Base-by-base conservation (phyloP, 2,797 vertebrate species). In the Pelochelys cantorii region DNA sequence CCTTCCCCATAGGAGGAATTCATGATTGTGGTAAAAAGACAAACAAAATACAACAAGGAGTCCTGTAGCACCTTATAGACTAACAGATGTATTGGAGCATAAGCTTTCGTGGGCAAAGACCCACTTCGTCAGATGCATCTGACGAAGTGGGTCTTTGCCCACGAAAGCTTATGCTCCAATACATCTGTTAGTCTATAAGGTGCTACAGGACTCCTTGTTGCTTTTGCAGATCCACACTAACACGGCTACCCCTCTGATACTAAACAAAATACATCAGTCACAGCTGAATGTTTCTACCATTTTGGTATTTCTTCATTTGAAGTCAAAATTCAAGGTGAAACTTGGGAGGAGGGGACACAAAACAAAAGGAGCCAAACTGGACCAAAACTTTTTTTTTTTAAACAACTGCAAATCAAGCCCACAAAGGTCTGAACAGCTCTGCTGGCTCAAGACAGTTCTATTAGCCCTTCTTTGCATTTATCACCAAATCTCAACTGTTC, bases 251-350 rank as follows among this genome's bases (percentile, higher is more conserved):
- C 42, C 42, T 48, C 42, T 48, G 42, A 48, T 48, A 48, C 42
- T 48, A 7, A 48, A 48, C 0, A n/a, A 53, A 65, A 84, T 65
- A 10, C 4, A 14, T 20, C 82, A 3, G 65, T 84, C 90, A 90
- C 42, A 53, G 29, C 5, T 57, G 18, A 56, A 2, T 79, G 60
- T 81, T 37, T 81, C 85, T 68, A 34, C 3, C 57, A 8, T 31
- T 91, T 10, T 1, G 9, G 1, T 62, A 93, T 85, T 53, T 88
- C 18, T 77, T 79, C 1, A 23, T 29, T 71, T 62, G 60, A 37
- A 77, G 77, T 12, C 17, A 52, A 92, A 91, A 80, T 86, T 81
- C 55, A 42, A 34, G 9, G 17, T 79, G 74, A 88, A 85, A 48
- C 3, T 56, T 75, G 10, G 79, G 48, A 17, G 6, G 25, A 13